Percentiles rank a stretch among this genome's conserved stretches.
phyloP scores from a whole-genome alignment of 2,113 vertebrate species.

The Nettapus auritus region DNA sequence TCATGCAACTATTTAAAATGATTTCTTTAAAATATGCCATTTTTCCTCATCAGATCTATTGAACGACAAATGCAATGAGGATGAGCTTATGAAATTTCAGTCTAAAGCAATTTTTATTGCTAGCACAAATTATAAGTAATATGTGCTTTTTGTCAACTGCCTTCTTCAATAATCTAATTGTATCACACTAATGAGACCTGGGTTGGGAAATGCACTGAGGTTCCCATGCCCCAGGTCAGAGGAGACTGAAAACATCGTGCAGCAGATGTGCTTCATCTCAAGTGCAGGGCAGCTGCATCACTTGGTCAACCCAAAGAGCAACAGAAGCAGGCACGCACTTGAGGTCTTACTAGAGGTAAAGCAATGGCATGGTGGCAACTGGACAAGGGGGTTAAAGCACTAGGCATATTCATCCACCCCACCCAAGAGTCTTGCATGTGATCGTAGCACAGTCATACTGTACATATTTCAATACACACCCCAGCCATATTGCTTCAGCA shows the following conservation, averaged over 20 bases:
- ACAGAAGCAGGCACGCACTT: not conserved
- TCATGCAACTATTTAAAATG: not conserved
- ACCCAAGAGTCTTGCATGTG: not conserved
- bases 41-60: constrained; percentile 8
- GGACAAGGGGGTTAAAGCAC: not conserved
- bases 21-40: not conserved
- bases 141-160: constrained; percentile 36
- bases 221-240: constrained; percentile 56
- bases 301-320: constrained; percentile 28
- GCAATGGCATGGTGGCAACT: not conserved
- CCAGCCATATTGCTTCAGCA: not conserved
- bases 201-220: constrained; percentile 52
- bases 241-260: constrained; percentile 2
- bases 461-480: not conserved
- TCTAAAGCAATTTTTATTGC: constrained; percentile 48
- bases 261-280: constrained; percentile 63
- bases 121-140: constrained; percentile 60
- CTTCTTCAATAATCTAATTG: constrained; percentile 65
- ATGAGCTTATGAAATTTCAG: constrained; percentile 50
- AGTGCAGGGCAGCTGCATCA: not conserved
- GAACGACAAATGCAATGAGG: constrained; percentile 15
- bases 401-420: fast-evolving
- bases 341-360: constrained; percentile 29
- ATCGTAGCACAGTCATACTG: not conserved
- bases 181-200: constrained; percentile 50